Conservation (phyloP, 2,797 vertebrate genomes). For the Pelobates cultripes region DNA sequence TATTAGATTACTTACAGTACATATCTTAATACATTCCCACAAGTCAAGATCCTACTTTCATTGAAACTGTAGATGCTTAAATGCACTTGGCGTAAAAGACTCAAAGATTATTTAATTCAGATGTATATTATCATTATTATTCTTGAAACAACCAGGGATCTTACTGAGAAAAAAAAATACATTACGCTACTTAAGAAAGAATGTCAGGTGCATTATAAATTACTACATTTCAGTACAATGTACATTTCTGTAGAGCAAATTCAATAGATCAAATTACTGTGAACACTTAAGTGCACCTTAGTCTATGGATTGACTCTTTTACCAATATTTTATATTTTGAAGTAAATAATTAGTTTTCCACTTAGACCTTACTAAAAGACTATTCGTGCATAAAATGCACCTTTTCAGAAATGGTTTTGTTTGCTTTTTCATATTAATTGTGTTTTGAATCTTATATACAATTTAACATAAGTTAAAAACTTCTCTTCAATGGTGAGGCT, state of each 20-base stretch:
- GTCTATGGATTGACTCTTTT: slow-evolving; percentile 10
- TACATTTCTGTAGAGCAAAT: slow-evolving; percentile 27
- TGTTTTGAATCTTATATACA: too few relatives aligned
- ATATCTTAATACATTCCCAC: slow-evolving; percentile 41
- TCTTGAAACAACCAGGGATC: slow-evolving; percentile 33
- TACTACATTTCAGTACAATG: slow-evolving; percentile 29
- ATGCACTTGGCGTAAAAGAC: slow-evolving; percentile 19
- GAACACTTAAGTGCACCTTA: slow-evolving; percentile 37
- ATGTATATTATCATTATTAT: slow-evolving; percentile 20
- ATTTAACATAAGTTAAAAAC: too few relatives aligned
- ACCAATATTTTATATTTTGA: background rate
- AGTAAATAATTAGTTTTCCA: background rate
- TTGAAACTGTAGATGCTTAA: slow-evolving; percentile 39
- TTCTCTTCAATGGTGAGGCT: too few relatives aligned
- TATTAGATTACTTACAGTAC: slow-evolving; percentile 41
- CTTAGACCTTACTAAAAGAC: background rate
- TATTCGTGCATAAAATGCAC: background rate
- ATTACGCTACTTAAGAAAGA: slow-evolving; percentile 43
- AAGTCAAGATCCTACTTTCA: slow-evolving; percentile 37
- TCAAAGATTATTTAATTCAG: slow-evolving; percentile 33
- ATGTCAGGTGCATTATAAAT: slow-evolving; percentile 34
- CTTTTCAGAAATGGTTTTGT: background rate
- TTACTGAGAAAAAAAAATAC: slow-evolving; percentile 31
- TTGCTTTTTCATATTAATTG: too few relatives aligned
- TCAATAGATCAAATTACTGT: slow-evolving; percentile 33